A percentile compares a stretch with the other conserved stretches of the same genome.
phyloP scores from a whole-genome alignment of 1,140 invertebrate genomes.

The Batillaria attramentaria region DNA sequence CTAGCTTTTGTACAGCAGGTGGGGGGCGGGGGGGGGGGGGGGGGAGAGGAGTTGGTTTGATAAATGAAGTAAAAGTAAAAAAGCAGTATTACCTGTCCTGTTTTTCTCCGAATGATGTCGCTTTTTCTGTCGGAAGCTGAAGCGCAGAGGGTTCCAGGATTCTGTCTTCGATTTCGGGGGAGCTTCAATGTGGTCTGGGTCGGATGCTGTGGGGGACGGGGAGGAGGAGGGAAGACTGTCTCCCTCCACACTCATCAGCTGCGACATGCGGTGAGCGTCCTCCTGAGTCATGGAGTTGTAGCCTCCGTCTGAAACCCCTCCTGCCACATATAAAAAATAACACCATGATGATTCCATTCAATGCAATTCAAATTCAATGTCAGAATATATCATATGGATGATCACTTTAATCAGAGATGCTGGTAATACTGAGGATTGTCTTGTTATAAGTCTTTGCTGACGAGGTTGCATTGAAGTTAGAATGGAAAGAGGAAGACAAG shows the following conservation, averaged over 20 bases:
- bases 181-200: not conserved
- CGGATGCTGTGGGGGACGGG: slow-evolving; percentile 17
- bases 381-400: too few species aligned
- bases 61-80: too few species aligned
- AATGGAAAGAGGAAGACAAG: too few species aligned
- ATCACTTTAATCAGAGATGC: too few species aligned
- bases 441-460: too few species aligned
- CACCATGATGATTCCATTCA: too few species aligned
- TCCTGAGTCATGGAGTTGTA: slow-evolving; percentile 75
- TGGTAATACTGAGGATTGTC: too few species aligned
- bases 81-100: slow-evolving; percentile 24
- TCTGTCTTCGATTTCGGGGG: slow-evolving; percentile 1
- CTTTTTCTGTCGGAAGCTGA: slow-evolving; percentile 51
- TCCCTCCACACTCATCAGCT: slow-evolving; percentile 40
- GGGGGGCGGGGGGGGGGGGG: too few species aligned
- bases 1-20: too few species aligned
- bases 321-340: slow-evolving; percentile 45
- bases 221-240: slow-evolving; percentile 32
- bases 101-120: slow-evolving; percentile 41
- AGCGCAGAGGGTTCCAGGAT: slow-evolving; percentile 46
- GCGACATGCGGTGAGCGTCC: slow-evolving; percentile 59
- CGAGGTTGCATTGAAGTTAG: too few species aligned
- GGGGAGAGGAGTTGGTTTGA: too few species aligned
- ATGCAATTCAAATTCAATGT: too few species aligned
- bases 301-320: slow-evolving; percentile 72